Evolutionary conservation across 2,113 vertebrate species (phyloP).

Genomic region (Mus pahari): DNA sequence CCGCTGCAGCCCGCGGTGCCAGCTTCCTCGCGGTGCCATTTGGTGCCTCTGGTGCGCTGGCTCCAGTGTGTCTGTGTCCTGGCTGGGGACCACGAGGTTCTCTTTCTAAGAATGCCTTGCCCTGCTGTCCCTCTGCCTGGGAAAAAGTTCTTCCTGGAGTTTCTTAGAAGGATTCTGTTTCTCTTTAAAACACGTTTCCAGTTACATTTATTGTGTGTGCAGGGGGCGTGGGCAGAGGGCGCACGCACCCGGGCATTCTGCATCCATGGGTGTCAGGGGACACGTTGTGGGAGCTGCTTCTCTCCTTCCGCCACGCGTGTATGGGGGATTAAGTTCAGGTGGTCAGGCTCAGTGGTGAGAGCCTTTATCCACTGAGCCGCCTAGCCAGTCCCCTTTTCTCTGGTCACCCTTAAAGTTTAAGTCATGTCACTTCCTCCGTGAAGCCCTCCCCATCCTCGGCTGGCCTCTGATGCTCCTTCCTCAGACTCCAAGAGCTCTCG

Average conservation of each 20-base stretch:
- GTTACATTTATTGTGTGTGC: not conserved
- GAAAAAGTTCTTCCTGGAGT: not conserved
- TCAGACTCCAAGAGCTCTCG: not conserved
- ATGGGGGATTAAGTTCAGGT: not conserved
- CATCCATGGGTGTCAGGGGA: not conserved
- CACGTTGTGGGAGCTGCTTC: not conserved
- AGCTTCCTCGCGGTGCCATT: not conserved
- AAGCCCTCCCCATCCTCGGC: not conserved
- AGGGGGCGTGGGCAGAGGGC: not conserved
- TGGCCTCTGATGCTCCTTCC: not conserved
- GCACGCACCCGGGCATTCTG: rapidly evolving
- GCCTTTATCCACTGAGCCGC: not conserved
- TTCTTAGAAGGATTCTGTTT: not conserved
- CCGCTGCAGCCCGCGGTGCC: not conserved
- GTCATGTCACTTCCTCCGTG: not conserved
- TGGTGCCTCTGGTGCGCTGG: not conserved
- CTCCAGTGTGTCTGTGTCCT: not conserved
- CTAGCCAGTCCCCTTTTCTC: not conserved
- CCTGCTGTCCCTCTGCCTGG: not conserved
- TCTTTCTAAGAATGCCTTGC: not conserved
- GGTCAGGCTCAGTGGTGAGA: not conserved
- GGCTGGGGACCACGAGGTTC: not conserved
- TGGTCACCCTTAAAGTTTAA: not conserved
- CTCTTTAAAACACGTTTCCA: not conserved
- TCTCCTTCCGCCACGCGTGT: not conserved